These are phyloP conservation scores for Candidula unifasciata DNA, from an alignment of 2,888 invertebrate genomes.

Conservation along the genomic window DNA sequence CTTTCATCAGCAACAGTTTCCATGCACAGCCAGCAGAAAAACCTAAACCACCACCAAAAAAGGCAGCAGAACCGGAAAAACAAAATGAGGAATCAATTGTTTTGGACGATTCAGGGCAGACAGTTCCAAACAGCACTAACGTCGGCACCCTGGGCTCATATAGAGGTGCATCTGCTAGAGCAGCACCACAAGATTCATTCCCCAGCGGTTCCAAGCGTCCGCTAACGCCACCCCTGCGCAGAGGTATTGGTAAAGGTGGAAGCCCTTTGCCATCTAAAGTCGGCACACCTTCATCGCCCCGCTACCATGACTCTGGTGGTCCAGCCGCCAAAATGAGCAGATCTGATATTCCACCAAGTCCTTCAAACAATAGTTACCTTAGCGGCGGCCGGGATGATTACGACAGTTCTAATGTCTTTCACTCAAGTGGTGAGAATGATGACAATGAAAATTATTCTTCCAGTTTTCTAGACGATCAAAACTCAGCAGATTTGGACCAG, in stretches of 20 bases:
- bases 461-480: conserved; percentile 47
- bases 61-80: conserved; percentile 45
- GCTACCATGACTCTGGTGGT: conserved; percentile 50
- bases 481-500: conserved; percentile 48
- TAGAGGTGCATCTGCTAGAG: conserved; percentile 33
- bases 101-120: conserved; percentile 49
- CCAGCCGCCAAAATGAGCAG: conserved; percentile 44
- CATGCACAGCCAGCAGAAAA: conserved; percentile 56
- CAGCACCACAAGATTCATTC: conserved; percentile 28
- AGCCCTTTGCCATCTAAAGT: conserved; percentile 29
- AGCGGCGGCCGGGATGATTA: conserved; percentile 36
- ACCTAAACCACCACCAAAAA: conserved; percentile 47
- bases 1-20: conserved; percentile 58
- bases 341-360: conserved; percentile 40
- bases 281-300: conserved; percentile 42
- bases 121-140: conserved; percentile 53
- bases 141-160: conserved; percentile 51
- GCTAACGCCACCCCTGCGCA: conserved; percentile 36
- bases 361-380: conserved; percentile 33
- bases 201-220: conserved; percentile 47
- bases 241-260: conserved; percentile 24
- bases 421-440: conserved; percentile 48
- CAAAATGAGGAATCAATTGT: conserved; percentile 45
- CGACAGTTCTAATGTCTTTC: conserved; percentile 50
- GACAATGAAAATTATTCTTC: conserved; percentile 45